Evolutionary conservation across 2,113 vertebrate species (phyloP), one percentile per base, ranked within the genome.

Genomic region (Probosciger aterrimus): DNA sequence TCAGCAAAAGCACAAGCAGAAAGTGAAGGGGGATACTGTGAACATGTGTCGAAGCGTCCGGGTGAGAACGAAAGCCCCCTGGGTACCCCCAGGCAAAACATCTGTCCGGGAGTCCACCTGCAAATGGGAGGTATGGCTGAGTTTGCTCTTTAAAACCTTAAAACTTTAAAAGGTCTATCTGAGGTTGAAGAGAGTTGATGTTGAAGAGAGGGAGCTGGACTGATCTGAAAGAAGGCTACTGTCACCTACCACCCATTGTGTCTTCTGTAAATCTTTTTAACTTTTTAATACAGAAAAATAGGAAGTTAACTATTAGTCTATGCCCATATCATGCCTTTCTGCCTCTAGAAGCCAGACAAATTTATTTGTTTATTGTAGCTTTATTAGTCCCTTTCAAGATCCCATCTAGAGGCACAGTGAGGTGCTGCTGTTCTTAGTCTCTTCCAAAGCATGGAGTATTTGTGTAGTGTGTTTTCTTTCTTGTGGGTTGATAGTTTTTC

Each of bases 61-160:
- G 75, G 98, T 98, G 75, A 99, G 98, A 98, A 98, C 98, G 31
- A 98, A 98, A 88, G 97, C 98, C 88, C 98, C 99, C 78, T 99
- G 99, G 99, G 97, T 99, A 49, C 99, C 99, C 33, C 98, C 99
- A 50, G 99, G 99, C 95, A 99, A 98, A 93, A 92, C 97, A 81
- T 98, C 98, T 39, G 33, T 95, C 62, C 97, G 98, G 78, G 98
- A 98, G 8, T 68, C 97, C 60, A 95, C 96, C n/a, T 98, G 96
- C 97, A 99, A 98, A 77, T 99, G 99, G 99, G 99, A 99, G 99
- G 99, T 99, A 97, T 64, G 88, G 49, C 84, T 82, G 59, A 59
- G 62, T 86, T 82, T 76, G 52, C 41, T 44, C 73, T 68, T 94
- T 41, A 67, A 71, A 81, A 80, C 39, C 55, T 59, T n/a, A n/a